Evolutionary conservation across 1,140 invertebrate genomes (phyloP), one percentile per base, ranked within the genome.

Genomic region (Drusus annulatus): DNA sequence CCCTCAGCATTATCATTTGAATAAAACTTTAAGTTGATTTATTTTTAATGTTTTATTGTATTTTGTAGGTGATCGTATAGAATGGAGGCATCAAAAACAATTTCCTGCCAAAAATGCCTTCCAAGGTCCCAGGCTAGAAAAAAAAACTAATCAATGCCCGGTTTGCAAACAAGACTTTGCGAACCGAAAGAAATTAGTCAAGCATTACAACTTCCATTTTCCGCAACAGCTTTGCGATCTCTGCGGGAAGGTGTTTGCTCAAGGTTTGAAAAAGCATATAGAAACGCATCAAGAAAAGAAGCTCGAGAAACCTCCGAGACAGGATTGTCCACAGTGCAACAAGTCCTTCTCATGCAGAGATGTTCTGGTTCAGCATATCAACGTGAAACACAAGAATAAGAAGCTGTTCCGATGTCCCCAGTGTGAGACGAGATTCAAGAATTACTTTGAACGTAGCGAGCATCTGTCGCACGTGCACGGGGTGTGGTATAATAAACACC

Each of bases 71-170:
- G 36, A 45, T 10, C 36, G 62, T 17, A 45, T 65, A n/a, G 62
- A 65, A 65, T 65, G 62, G 62, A 31, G 31, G 15, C 13, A 65
- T 45, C 62, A 65, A 65, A 65, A 65, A 16, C 62, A 65, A 8
- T 65, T n/a, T 65, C 62, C 15, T 4, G 4, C 1, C 3, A 0
- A 1, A 31, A 17, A n/a, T 31, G 1, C 28, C 2, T 65, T n/a
- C 15, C 0, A 65, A 13, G n/a, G 13, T 8, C 62, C 62, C 13
- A n/a, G 3, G 6, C 17, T 65, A n/a, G 31, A 65, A 65, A 21
- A 10, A n/a, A 36, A 31, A n/a, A 31, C 62, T n/a, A 65, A 16
- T 7, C 2, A 65, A 5, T 71, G 68, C n/a, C 68, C 68, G 50
- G 23, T 71, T 51, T 71, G 68, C 45, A 13, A 71, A 5, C 17